Evolutionary conservation across 2,113 vertebrate species (phyloP).

Genomic region (Ammodramus savannarum): DNA sequence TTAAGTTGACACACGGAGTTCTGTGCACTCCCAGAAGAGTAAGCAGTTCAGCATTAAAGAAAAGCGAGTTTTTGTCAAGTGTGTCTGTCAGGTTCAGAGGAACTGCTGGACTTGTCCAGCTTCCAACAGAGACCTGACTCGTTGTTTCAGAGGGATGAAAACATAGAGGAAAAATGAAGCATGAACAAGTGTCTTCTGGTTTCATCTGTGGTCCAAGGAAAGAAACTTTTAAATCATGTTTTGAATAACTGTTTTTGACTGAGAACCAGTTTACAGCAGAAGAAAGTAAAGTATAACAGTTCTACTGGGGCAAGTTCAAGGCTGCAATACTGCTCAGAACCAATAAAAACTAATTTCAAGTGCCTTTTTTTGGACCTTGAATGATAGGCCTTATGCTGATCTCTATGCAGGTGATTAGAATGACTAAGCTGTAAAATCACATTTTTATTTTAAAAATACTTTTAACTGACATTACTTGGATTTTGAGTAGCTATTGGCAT

Average conservation of each 20-base stretch:
- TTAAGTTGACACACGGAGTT: not conserved
- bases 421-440: not conserved
- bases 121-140: not conserved
- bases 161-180: not conserved
- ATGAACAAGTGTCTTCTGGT: not conserved
- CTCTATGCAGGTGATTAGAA: not conserved
- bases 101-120: not conserved
- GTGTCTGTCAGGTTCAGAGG: not conserved
- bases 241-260: not conserved
- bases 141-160: not conserved
- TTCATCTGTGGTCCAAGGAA: not conserved
- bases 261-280: not conserved
- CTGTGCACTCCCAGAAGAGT: not conserved
- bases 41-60: not conserved
- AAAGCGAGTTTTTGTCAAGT: fast-evolving
- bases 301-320: not conserved
- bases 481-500: not conserved
- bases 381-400: not conserved
- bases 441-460: not conserved
- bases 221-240: not conserved
- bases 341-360: not conserved
- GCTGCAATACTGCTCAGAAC: not conserved
- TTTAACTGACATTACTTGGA: not conserved
- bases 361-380: not conserved
- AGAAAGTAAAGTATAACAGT: not conserved